Conservation (phyloP, 1,140 invertebrate species). For the Anastrepha obliqua region DNA sequence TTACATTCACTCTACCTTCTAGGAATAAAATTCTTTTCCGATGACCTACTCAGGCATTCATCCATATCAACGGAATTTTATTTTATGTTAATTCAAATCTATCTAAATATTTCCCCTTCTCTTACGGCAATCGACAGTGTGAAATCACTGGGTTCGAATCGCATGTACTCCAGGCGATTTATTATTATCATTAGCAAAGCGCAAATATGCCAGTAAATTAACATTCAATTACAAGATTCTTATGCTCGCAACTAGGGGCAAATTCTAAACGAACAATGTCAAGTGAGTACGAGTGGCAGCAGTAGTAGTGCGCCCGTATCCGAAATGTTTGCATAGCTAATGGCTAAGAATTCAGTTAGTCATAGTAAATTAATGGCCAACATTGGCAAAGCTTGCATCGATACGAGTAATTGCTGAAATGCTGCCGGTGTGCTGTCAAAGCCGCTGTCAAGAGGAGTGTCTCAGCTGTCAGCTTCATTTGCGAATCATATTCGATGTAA, state of each 20-base stretch:
- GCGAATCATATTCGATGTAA: neutral
- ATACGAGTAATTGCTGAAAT: conserved; percentile 18
- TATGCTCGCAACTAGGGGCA: neutral
- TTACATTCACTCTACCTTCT: too few species aligned
- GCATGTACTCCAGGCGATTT: neutral
- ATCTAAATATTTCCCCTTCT: neutral
- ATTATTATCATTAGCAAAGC: neutral
- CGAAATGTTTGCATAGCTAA: neutral
- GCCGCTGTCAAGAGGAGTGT: conserved; percentile 23
- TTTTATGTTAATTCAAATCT: neutral
- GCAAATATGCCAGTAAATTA: conserved; percentile 11
- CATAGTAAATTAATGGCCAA: conserved; percentile 24
- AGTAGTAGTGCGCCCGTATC: neutral
- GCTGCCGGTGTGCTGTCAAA: conserved; percentile 30
- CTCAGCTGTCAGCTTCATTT: conserved; percentile 30
- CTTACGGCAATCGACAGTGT: neutral
- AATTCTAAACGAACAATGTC: neutral
- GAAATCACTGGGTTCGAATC: neutral
- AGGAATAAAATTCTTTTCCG: neutral
- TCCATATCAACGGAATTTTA: neutral
- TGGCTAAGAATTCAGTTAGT: conserved; percentile 7
- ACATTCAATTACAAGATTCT: conserved; percentile 20
- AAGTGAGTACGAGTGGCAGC: neutral
- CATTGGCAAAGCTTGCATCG: neutral
- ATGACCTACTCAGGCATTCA: neutral